Evolutionary conservation across 2,797 vertebrate species (phyloP), one percentile per base, ranked within the genome.

Genomic region (Enteromius afrohamiltoni): DNA sequence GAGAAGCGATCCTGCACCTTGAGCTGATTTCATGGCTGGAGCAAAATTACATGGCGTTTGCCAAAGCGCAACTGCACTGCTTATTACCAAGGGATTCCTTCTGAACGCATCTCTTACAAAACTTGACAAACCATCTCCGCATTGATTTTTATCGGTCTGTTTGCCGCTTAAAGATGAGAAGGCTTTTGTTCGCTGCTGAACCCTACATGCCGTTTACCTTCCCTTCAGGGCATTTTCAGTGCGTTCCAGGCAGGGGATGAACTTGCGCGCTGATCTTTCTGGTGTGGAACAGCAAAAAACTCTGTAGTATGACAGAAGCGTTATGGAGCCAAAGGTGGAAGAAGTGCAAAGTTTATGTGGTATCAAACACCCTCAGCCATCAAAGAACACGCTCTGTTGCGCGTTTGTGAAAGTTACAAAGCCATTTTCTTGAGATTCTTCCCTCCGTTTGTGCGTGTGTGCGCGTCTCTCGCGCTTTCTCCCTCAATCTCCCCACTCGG

Each of bases 141-240:
- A 95, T 94, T 95, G 94, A 95, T 95, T 95, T 95, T 94, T 94
- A 92, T 93, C 88, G 88, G 82, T 82, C 89, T 89, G 83, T 89
- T 89, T 88, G 82, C 82, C 45, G 86, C 86, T 88, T 82, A 86
- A 85, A 88, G 82, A 83, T 78, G 84, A 87, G 77, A 84, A 85
- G 85, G 69, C 83, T 89, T 86, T 88, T 86, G 81, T 88, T 88
- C 73, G 89, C 91, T 92, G 93, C 92, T 93, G 93, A 95, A 94
- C 94, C 93, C 91, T 92, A 91, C 92, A 93, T 93, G 92, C 90
- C 49, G 88, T 90, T 92, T 93, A 93, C 93, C 88, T 92, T 91
- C 91, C 93, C 94, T 93, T 92, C 88, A 88, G 93, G 94, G 93
- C 91, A 90, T 91, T 91, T 91, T 93, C 89, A 92, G 92, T 90